A percentile compares a stretch with the other conserved stretches of the same genome.
Conservation (phyloP, 2,113 vertebrate species). For the Chunga burmeisteri region DNA sequence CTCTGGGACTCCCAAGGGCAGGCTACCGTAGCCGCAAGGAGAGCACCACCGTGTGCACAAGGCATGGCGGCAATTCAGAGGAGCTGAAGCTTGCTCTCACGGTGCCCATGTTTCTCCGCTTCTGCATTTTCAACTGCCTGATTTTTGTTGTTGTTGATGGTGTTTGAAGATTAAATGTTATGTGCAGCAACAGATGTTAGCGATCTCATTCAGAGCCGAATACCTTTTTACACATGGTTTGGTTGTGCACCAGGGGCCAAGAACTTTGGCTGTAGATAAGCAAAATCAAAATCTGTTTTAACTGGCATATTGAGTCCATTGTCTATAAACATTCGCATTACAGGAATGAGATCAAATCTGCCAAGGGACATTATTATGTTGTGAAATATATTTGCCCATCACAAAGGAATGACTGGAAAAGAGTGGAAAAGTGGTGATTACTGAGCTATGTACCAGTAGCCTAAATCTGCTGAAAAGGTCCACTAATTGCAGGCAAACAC, state of each 20-base stretch:
- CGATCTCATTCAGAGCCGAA: constrained; percentile 41
- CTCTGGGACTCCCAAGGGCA: neutral
- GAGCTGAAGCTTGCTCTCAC: neutral
- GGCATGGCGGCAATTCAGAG: neutral
- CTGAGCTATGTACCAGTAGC: neutral
- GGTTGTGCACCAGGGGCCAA: constrained; percentile 16
- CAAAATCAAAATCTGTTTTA: constrained; percentile 59
- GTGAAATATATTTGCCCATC: neutral
- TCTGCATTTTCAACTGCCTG: neutral
- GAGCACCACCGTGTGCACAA: neutral
- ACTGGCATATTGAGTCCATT: constrained; percentile 25
- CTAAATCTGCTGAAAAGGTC: constrained; percentile 1
- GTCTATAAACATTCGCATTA: constrained; percentile 34
- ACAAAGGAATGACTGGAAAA: constrained; percentile 10
- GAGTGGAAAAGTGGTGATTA: neutral
- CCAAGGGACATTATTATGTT: neutral
- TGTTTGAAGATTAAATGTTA: constrained; percentile 29
- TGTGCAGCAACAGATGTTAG: constrained; percentile 53
- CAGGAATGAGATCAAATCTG: constrained; percentile 18
- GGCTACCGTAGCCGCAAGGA: neutral
- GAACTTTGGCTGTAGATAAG: constrained; percentile 53
- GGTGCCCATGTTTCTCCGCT: neutral
- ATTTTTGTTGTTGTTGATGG: neutral
- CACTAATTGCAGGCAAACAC: neutral
- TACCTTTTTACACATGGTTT: constrained; percentile 48